These are phyloP conservation scores for Agrochola lychnidis DNA, from an alignment of 2,888 invertebrate genomes.

Conservation along the genomic window DNA sequence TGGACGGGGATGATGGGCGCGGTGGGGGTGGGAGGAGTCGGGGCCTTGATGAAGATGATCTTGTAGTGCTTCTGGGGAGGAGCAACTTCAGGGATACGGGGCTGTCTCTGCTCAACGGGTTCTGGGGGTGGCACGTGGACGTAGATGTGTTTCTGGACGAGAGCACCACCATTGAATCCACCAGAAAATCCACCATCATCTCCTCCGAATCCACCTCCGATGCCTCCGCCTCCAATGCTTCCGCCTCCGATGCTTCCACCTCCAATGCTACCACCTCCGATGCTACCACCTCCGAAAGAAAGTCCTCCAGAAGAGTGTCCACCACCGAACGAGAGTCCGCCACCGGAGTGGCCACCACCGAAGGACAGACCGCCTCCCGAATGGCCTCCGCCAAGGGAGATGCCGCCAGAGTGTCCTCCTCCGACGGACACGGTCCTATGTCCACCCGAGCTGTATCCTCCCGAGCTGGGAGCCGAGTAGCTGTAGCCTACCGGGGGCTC, in stretches of 20 bases:
- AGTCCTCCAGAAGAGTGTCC: constrained; percentile 73
- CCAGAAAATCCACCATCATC: constrained; percentile 86
- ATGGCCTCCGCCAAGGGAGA: constrained; percentile 75
- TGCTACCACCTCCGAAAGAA: constrained; percentile 64
- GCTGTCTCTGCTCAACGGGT: constrained; percentile 93
- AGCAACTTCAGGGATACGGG: constrained; percentile 92
- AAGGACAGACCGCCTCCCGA: constrained; percentile 77
- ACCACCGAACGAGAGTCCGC: constrained; percentile 71
- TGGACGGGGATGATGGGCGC: constrained; percentile 95
- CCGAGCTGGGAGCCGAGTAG: constrained; percentile 83
- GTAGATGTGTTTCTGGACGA: constrained; percentile 96
- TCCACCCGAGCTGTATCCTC: constrained; percentile 72
- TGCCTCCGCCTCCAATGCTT: constrained; percentile 68
- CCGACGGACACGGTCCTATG: constrained; percentile 61
- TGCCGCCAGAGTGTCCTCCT: constrained; percentile 67
- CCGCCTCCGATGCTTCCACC: constrained; percentile 66
- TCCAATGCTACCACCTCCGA: constrained; percentile 68
- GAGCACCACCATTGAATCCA: constrained; percentile 90
- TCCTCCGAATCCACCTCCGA: constrained; percentile 74
- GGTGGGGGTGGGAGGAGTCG: constrained; percentile 95
- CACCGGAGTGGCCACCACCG: constrained; percentile 77
- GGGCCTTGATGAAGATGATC: constrained; percentile 98
- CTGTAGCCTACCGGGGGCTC: constrained; percentile 89
- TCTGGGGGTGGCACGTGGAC: constrained; percentile 97
- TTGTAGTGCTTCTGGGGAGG: constrained; percentile 97